These are phyloP conservation scores for Timema cristinae DNA, from an alignment of 2,888 invertebrate species.

Conservation along the genomic window DNA sequence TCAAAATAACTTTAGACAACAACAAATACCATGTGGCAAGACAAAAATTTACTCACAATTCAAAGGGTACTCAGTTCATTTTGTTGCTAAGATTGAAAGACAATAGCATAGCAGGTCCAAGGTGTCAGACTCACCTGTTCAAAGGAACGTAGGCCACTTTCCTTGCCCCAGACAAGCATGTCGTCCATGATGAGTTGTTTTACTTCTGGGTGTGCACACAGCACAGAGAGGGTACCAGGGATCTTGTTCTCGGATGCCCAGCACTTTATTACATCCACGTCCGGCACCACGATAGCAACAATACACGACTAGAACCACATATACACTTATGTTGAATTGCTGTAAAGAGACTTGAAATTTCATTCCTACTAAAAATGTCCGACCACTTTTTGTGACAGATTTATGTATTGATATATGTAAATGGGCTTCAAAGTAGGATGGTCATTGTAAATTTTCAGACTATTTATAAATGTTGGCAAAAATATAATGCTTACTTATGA, in stretches of 20 bases:
- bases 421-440: too few relatives aligned
- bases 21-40: too few relatives aligned
- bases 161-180: conserved; percentile 83
- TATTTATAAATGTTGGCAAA: too few relatives aligned
- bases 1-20: too few relatives aligned
- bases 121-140: conserved; percentile 70
- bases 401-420: too few relatives aligned
- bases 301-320: conserved; percentile 68
- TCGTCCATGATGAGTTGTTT: conserved; percentile 86
- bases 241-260: conserved; percentile 87
- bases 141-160: conserved; percentile 88
- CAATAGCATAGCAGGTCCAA: too few relatives aligned
- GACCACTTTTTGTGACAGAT: background rate
- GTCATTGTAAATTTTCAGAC: too few relatives aligned
- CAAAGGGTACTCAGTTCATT: too few relatives aligned
- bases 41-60: too few relatives aligned
- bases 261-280: conserved; percentile 85
- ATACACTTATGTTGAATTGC: background rate
- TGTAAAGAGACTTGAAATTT: too few relatives aligned
- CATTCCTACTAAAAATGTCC: background rate
- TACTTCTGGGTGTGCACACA: conserved; percentile 81
- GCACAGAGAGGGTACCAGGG: conserved; percentile 77
- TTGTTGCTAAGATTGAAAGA: too few relatives aligned
- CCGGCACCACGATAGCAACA: conserved; percentile 92
- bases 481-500: too few relatives aligned